Conservation (phyloP, 2,888 invertebrate species). For the Callosobruchus maculatus region DNA sequence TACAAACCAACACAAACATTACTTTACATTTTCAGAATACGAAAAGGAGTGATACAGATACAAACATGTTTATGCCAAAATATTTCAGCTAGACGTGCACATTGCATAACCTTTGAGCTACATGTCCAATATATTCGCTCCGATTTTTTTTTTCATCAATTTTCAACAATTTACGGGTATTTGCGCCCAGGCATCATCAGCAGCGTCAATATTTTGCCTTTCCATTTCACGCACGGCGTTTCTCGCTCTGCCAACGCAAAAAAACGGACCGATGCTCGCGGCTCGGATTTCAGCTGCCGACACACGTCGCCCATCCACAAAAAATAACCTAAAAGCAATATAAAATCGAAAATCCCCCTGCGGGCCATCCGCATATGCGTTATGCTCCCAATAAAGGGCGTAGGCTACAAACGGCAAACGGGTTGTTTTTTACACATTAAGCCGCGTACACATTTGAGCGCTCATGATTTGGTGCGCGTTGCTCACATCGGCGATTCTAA, state of each 20-base stretch:
- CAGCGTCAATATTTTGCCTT: neutral
- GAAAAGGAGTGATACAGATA: no score
- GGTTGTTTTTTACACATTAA: no score
- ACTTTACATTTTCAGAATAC: no score
- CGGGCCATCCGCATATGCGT: neutral
- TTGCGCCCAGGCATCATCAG: neutral
- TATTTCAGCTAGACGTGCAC: no score
- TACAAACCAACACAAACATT: no score
- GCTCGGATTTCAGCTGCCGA: neutral
- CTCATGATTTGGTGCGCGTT: no score
- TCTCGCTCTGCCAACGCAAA: neutral
- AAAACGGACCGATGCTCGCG: neutral
- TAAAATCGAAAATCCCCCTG: conserved; percentile 1
- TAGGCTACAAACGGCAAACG: neutral
- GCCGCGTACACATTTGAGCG: no score
- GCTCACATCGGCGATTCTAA: no score
- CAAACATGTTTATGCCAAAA: no score
- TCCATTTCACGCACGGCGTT: neutral
- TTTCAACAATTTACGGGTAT: neutral
- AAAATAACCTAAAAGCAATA: conserved; percentile 1
- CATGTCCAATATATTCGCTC: neutral
- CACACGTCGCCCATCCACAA: neutral
- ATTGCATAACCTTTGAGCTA: neutral
- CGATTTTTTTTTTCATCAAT: neutral
- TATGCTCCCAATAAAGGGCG: no score